Evolutionary conservation across 2,113 vertebrate genomes (phyloP), one percentile per base, ranked within the genome.

Genomic region (Psilopsiagon aymara): DNA sequence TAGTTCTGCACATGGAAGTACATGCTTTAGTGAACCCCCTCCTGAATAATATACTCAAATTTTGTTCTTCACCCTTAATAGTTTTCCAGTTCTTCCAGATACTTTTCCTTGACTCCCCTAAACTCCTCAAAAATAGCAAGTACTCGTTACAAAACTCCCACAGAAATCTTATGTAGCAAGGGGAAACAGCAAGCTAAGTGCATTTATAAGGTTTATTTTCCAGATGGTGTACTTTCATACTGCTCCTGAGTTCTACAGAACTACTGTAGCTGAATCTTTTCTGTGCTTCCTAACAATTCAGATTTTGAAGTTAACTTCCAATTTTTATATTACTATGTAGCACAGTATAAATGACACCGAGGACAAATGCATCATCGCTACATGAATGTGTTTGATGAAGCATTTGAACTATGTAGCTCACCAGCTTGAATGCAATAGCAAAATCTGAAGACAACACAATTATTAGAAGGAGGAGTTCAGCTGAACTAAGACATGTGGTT

Each of bases 401-500:
- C 18, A 44, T 73, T 71, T 4, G 2, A 69, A 59, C n/a, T 31
- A 3, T 47, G 23, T 37, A 46, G 17, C 31, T 77, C 31, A 39
- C 63, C 41, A 46, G 23, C 47, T 71, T 47, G 52, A 86, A 79
- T 8, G 5, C 63, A 39, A 29, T 2, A 82, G 39, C 20, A 75
- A 70, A 79, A 64, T 53, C 44, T 70, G 19, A 92, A 70, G 28
- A 66, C 21, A 64, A 53, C 9, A 37, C 9, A 60, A 17, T 64
- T 68, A 55, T 18, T 91, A 43, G 44, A 84, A 84, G n/a, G 24
- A 4, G 76, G 55, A 13, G 0, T 55, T 89, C 33, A 39, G 43
- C 0, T 70, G 63, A 88, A 77, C 17, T 9, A 66, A 19, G 28
- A 0, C 0, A 21, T 23, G 33, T 49, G 7, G 3, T 74, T 66